Evolutionary conservation across 2,888 invertebrate species (phyloP), one percentile per base, ranked within the genome.

Genomic region (Cantharis rustica): DNA sequence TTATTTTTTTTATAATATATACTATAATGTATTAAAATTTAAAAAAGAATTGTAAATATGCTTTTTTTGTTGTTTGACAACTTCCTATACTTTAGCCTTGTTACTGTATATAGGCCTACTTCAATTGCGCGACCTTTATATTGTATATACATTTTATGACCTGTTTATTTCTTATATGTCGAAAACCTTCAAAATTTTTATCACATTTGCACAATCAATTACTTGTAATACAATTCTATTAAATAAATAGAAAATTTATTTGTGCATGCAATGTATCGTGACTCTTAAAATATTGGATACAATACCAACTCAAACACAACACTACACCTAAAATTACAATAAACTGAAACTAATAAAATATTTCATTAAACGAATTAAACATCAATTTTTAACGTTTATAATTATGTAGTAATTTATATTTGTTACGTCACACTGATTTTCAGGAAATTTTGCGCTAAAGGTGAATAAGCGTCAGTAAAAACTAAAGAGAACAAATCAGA

Each of bases 21-120:
- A 16, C 5, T 17, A 16, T 20, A 10, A 17, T 17, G 3, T 64
- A 17, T 64, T 64, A 16, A 64, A 64, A 66, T 66, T 5, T n/a
- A n/a, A 23, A 66, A 66, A 66, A 66, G 23, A n/a, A 66, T 20
- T 16, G 16, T 66, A 20, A 66, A 47, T n/a, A n/a, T 47, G n/a
- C n/a, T n/a, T 47, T 47, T 75, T 63, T 68, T 72, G 61, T 47
- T 68, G 70, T 16, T 20, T 71, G 20, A 69, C 66, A 23, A 72
- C 75, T 78, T 78, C 78, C 78, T 78, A 73, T 75, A 77, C 75
- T 72, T 70, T 69, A 71, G 64, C 78, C 78, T 78, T 78, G 73
- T 31, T 74, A 47, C 71, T 74, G 73, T 74, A 74, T 66, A 66
- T 77, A 73, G 74, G 73, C 74, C 72, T 77, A 75, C 69, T 68